Conservation (phyloP, 2,888 invertebrate species). For the Idaea straminata region DNA sequence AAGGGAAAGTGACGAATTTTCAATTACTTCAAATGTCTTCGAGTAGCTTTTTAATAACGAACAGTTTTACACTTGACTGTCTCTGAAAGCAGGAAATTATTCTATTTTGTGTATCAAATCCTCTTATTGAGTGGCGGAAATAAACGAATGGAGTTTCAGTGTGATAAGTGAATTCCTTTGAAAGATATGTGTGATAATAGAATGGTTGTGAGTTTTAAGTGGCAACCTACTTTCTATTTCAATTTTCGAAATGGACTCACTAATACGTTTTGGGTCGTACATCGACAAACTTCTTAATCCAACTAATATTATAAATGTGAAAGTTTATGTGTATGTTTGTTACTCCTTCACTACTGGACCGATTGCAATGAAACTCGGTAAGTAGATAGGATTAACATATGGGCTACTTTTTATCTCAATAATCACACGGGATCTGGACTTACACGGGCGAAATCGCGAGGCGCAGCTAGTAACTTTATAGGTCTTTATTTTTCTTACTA, state of each 20-base stretch:
- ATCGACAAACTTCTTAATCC: no score
- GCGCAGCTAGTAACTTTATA: not conserved
- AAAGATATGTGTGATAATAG: slow-evolving; percentile 2
- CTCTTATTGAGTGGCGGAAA: slow-evolving; percentile 41
- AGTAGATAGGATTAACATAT: no score
- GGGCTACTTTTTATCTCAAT: no score
- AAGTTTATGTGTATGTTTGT: no score
- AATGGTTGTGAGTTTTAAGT: slow-evolving; percentile 3
- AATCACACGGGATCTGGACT: no score
- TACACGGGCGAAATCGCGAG: not conserved
- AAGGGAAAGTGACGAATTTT: slow-evolving; percentile 27
- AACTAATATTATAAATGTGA: no score
- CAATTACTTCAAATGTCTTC: slow-evolving; percentile 37
- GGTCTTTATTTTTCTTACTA: slow-evolving; percentile 31
- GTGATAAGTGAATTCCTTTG: slow-evolving; percentile 18
- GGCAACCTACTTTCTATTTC: not conserved
- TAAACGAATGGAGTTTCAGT: slow-evolving; percentile 30
- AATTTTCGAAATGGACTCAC: not conserved
- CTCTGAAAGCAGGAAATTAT: slow-evolving; percentile 50
- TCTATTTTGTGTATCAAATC: slow-evolving; percentile 47
- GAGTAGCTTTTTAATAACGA: slow-evolving; percentile 53
- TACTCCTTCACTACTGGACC: no score
- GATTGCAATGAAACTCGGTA: no score
- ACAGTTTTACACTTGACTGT: slow-evolving; percentile 51
- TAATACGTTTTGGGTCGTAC: no score